A percentile compares a stretch with the other conserved stretches of the same genome.
phyloP scores from a whole-genome alignment of 2,113 vertebrate species.

The Nothoprocta pentlandii region DNA sequence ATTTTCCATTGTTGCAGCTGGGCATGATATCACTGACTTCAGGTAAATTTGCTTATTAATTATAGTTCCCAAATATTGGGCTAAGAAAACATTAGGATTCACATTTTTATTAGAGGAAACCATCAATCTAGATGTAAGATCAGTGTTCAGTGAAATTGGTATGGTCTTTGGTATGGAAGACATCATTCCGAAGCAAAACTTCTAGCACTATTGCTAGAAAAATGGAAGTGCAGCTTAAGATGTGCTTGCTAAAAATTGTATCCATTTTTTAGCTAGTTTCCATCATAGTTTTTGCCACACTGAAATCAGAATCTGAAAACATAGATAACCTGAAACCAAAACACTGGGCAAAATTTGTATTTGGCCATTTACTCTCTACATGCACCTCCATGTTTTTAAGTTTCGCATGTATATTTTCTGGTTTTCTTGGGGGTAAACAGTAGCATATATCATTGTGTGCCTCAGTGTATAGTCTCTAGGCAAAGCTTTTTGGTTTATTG shows the following conservation, averaged over 20 bases:
- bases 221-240: background rate
- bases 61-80: background rate
- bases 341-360: background rate
- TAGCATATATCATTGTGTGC: background rate
- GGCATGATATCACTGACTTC: background rate
- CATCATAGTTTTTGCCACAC: background rate
- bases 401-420: background rate
- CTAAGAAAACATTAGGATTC: background rate
- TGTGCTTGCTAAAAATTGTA: background rate
- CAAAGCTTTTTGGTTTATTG: background rate
- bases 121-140: background rate
- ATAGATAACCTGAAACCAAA: background rate
- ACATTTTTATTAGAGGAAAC: background rate
- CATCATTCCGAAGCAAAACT: background rate
- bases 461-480: background rate
- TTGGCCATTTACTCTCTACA: background rate
- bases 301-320: background rate
- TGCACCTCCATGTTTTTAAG: background rate
- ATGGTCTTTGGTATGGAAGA: background rate
- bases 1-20: background rate
- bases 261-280: background rate
- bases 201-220: background rate
- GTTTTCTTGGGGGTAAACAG: background rate
- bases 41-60: background rate
- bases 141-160: background rate